These are phyloP conservation scores for Paguma larvata DNA, from an alignment of 2,797 vertebrate species.

Conservation along the genomic window DNA sequence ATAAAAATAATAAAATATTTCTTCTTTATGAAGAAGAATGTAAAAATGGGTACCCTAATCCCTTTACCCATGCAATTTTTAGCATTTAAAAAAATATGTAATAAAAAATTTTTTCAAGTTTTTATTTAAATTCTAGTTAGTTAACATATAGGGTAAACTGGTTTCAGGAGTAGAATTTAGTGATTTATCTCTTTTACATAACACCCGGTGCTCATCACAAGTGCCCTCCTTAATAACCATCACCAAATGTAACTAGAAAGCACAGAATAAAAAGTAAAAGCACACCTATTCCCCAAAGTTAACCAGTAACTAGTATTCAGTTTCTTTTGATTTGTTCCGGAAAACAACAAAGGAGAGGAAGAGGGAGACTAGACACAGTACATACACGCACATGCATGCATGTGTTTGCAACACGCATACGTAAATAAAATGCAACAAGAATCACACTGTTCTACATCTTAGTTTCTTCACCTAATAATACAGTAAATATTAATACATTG, in stretches of 20 bases:
- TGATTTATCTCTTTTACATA: neutral
- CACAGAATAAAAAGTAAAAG: constrained; percentile 30
- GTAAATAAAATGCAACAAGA: neutral
- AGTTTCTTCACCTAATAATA: neutral
- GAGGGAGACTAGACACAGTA: neutral
- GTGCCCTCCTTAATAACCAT: neutral
- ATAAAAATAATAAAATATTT: neutral
- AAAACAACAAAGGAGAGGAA: neutral
- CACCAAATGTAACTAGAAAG: neutral
- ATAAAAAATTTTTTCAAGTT: neutral
- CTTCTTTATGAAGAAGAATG: constrained; percentile 15
- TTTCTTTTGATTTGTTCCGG: constrained; percentile 32
- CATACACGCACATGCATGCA: fast-evolving
- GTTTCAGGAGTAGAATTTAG: neutral
- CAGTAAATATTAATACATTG: neutral
- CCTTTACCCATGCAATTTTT: constrained; percentile 3
- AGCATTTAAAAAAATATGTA: neutral
- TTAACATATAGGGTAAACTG: neutral
- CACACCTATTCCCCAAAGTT: neutral
- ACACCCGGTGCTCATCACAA: neutral
- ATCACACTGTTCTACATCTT: neutral
- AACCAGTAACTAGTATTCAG: neutral
- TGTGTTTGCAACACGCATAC: neutral
- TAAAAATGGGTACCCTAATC: neutral
- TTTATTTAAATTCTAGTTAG: neutral